phyloP scores from a whole-genome alignment of 2,113 vertebrate genomes.

The Engraulis encrasicolus region DNA sequence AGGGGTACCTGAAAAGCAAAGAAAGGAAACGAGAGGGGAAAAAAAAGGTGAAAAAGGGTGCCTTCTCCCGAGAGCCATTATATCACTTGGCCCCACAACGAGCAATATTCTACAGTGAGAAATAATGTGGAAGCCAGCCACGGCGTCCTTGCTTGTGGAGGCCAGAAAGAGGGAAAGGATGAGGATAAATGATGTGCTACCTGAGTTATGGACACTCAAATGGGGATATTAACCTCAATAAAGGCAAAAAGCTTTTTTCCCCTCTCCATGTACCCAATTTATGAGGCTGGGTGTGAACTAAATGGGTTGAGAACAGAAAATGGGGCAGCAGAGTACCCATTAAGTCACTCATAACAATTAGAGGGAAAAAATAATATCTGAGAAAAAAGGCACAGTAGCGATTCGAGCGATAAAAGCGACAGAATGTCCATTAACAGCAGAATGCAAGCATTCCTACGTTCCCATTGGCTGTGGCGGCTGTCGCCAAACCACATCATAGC shows the following conservation, averaged over 20 bases:
- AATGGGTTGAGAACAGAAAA: background rate
- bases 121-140: slow-evolving; percentile 60
- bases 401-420: too few relatives aligned
- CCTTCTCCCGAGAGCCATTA: slow-evolving; percentile 66
- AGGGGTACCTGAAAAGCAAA: slow-evolving; percentile 28
- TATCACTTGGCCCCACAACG: slow-evolving; percentile 67
- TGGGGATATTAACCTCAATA: slow-evolving; percentile 65
- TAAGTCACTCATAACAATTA: background rate
- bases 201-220: slow-evolving; percentile 53
- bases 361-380: background rate
- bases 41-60: slow-evolving; percentile 49
- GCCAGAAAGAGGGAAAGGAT: slow-evolving; percentile 40
- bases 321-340: background rate
- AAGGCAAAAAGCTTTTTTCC: slow-evolving; percentile 62
- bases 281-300: background rate
- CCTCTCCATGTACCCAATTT: background rate
- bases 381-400: too few relatives aligned
- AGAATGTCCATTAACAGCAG: too few relatives aligned
- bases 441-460: too few relatives aligned
- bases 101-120: slow-evolving; percentile 51
- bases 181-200: slow-evolving; percentile 55
- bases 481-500: too few relatives aligned
- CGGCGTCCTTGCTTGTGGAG: slow-evolving; percentile 58
- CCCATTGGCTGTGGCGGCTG: too few relatives aligned
- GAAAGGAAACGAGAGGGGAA: slow-evolving; percentile 49